Conservation (phyloP, 1,140 invertebrate species). For the Dufourea novaeangliae region DNA sequence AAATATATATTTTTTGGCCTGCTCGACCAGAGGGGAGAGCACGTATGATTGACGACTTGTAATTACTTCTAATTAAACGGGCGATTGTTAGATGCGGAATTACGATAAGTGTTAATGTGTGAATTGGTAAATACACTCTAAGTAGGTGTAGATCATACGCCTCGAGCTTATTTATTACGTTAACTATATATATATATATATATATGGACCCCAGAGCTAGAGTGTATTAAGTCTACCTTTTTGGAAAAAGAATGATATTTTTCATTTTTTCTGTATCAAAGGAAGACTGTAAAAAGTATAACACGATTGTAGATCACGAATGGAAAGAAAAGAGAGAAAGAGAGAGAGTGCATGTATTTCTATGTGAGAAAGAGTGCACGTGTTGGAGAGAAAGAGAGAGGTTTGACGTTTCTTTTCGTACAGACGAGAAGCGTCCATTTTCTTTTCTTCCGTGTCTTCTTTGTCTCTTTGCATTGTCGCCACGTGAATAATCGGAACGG, state of each 20-base stretch:
- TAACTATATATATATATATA: conserved; percentile 59
- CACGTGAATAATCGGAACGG: conserved; percentile 21
- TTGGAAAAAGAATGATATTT: no score
- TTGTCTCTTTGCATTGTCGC: conserved; percentile 17
- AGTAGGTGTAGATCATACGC: conserved; percentile 67
- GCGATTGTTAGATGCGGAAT: conserved; percentile 21
- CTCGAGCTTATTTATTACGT: conserved; percentile 80
- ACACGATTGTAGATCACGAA: not conserved
- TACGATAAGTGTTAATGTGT: conserved; percentile 32
- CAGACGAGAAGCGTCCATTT: not conserved
- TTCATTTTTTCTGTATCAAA: no score
- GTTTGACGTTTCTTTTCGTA: conserved; percentile 13
- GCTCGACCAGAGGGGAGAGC: conserved; percentile 35
- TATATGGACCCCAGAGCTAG: no score
- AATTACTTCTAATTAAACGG: conserved; percentile 50
- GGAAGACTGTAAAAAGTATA: conserved; percentile 20
- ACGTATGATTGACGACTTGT: conserved; percentile 48
- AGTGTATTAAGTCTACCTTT: no score
- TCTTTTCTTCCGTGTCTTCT: conserved; percentile 5
- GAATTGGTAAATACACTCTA: conserved; percentile 50
- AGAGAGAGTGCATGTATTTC: no score
- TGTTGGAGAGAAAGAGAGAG: conserved; percentile 6
- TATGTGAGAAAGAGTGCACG: not conserved
- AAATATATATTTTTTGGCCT: conserved; percentile 49
- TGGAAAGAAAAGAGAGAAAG: not conserved